Percentiles rank a stretch among this genome's conserved stretches.
Conservation (phyloP, 23 tunicate genomes). For the Ciona savignyi region DNA sequence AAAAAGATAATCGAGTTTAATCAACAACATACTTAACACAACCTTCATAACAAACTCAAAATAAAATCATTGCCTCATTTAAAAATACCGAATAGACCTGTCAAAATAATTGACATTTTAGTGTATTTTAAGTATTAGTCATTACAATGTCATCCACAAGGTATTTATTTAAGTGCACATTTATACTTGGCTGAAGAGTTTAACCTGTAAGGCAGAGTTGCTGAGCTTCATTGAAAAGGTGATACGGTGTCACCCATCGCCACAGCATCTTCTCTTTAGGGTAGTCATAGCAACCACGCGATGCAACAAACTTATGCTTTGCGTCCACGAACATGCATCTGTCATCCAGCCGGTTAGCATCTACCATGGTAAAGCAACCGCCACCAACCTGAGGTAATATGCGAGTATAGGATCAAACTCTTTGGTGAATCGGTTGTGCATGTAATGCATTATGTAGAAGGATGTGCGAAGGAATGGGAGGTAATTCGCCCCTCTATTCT, state of each 20-base stretch:
- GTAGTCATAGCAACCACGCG: conserved; percentile 64
- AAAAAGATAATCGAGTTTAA: too few relatives aligned
- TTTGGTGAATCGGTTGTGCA: conserved; percentile 24
- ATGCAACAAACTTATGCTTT: conserved; percentile 19
- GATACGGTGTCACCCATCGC: conserved; percentile 71
- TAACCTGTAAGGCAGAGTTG: conserved; percentile 64
- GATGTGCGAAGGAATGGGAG: conserved; percentile 30
- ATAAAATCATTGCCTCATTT: too few relatives aligned
- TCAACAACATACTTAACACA: too few relatives aligned
- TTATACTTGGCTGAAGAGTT: background rate
- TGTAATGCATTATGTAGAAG: conserved; percentile 45
- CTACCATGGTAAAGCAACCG: too few relatives aligned
- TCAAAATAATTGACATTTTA: too few relatives aligned
- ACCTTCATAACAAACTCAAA: too few relatives aligned
- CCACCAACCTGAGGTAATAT: conserved; percentile 34
- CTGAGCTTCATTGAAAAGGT: conserved; percentile 40
- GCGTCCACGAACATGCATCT: conserved; percentile 78
- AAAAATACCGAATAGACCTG: too few relatives aligned
- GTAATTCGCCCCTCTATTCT: conserved; percentile 37
- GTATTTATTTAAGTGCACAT: background rate
- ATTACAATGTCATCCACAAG: too few relatives aligned
- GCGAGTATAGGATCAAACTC: conserved; percentile 36
- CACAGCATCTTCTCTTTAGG: conserved; percentile 38
- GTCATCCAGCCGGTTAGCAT: too few relatives aligned
- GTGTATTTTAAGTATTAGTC: too few relatives aligned